Conservation (phyloP, 2,888 invertebrate genomes). For the Drosophila quinaria region DNA sequence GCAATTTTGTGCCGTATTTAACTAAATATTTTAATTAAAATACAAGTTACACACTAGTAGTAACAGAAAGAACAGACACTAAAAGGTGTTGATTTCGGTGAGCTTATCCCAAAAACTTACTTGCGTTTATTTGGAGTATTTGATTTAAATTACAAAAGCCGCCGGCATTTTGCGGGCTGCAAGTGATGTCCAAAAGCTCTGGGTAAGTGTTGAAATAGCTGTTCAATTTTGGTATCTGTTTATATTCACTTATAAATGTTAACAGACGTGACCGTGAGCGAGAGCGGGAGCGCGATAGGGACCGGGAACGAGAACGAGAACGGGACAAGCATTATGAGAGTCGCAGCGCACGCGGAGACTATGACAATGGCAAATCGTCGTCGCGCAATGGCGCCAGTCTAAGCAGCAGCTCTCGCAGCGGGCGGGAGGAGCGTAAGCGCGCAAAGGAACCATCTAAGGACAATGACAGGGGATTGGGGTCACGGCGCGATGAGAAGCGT, state of each 20-base stretch:
- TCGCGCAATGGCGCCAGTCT: slow-evolving; percentile 71
- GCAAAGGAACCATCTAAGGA: slow-evolving; percentile 63
- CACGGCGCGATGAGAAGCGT: slow-evolving; percentile 80
- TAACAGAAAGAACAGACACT: background rate
- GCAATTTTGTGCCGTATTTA: slow-evolving; percentile 30
- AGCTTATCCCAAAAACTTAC: background rate
- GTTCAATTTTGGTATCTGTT: background rate
- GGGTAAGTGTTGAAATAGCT: slow-evolving; percentile 54
- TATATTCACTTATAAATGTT: background rate
- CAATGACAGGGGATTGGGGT: slow-evolving; percentile 47
- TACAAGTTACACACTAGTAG: background rate
- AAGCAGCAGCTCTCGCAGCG: slow-evolving; percentile 53
- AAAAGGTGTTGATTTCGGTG: background rate
- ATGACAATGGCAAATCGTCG: slow-evolving; percentile 74
- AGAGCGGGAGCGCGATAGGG: slow-evolving; percentile 58
- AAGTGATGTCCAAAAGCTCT: slow-evolving; percentile 65
- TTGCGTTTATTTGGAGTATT: background rate
- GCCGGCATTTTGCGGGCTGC: slow-evolving; percentile 31
- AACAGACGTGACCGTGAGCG: slow-evolving; percentile 66
- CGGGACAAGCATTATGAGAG: slow-evolving; percentile 75
- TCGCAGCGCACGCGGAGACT: slow-evolving; percentile 55
- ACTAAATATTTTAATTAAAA: slow-evolving; percentile 9
- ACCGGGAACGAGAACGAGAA: slow-evolving; percentile 74
- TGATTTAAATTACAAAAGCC: slow-evolving; percentile 5
- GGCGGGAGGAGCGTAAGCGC: slow-evolving; percentile 80